Evolutionary conservation across 2,888 invertebrate genomes (phyloP), one percentile per base, ranked within the genome.

Genomic region (Palloptera scutellata): DNA sequence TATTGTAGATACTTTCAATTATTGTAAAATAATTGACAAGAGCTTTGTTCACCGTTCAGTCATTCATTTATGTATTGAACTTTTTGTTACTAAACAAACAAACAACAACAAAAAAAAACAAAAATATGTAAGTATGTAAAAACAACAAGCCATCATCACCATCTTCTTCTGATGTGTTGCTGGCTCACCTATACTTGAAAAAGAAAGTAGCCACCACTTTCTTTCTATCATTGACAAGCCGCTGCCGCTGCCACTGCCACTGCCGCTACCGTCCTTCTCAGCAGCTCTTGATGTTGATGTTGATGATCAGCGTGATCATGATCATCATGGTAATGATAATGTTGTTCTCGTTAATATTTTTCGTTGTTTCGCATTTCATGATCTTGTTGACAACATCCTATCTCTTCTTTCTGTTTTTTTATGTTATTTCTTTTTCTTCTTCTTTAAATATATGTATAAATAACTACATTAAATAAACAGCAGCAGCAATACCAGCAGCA

Each of bases 1-100:
- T 54, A 54, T 20, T 54, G 20, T 54, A n/a, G n/a, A n/a, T n/a
- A 54, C 17, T 19, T 54, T 54, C 20, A 19, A 54, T 54, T 17
- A 54, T 54, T 54, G 17, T 54, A 17, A 54, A 54, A 20, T 54
- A 54, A 54, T 54, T 54, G 54, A 54, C 54, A 54, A 54, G 54
- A 5, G 17, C 30, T 30, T 30, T 30, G 30, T 30, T 30, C 30
- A 8, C 13, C 51, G 13, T 15, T 8, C n/a, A 6, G 2, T 30
- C 30, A 30, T 2, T 30, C 30, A 30, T 30, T 30, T 6, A 30
- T 30, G 2, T 30, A 30, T 30, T 30, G 30, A 30, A 30, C 30
- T 30, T 30, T 30, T 30, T 30, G 30, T 30, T 30, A 30, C 30
- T 30, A 30, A 30, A 30, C 30, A 30, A 30, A 30, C 30, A 30